Evolutionary conservation across 2,113 vertebrate species (phyloP).

Genomic region (Ctenodactylus gundi): DNA sequence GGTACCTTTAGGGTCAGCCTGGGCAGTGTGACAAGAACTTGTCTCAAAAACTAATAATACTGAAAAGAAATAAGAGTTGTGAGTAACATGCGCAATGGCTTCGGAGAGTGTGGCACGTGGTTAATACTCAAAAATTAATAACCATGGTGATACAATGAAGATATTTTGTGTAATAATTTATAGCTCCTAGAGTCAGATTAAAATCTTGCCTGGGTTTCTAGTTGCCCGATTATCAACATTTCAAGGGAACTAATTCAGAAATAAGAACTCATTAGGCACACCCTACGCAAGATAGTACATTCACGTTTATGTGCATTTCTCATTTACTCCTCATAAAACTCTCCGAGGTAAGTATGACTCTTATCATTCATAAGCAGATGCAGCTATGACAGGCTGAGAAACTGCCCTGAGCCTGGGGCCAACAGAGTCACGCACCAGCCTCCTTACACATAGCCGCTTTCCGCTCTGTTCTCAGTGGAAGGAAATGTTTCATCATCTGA

Average conservation of each 20-base stretch:
- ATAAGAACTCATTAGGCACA: neutral
- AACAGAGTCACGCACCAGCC: neutral
- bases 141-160: neutral
- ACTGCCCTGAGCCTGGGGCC: neutral
- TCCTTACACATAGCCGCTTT: neutral
- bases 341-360: neutral
- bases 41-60: no score
- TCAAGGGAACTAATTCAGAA: neutral
- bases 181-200: neutral
- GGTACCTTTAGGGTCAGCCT: no score
- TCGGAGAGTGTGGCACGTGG: neutral
- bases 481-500: neutral
- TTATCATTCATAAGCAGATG: neutral
- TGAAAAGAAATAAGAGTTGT: neutral
- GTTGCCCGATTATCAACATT: neutral
- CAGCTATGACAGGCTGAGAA: neutral
- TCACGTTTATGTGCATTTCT: neutral
- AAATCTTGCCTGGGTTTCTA: neutral
- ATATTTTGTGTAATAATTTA: neutral
- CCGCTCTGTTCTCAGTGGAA: neutral
- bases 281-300: neutral
- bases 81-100: neutral
- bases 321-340: constrained; percentile 1
- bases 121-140: neutral
- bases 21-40: no score